Base-by-base conservation (phyloP, 2,113 vertebrate species). In the Lophura nycthemera region DNA sequence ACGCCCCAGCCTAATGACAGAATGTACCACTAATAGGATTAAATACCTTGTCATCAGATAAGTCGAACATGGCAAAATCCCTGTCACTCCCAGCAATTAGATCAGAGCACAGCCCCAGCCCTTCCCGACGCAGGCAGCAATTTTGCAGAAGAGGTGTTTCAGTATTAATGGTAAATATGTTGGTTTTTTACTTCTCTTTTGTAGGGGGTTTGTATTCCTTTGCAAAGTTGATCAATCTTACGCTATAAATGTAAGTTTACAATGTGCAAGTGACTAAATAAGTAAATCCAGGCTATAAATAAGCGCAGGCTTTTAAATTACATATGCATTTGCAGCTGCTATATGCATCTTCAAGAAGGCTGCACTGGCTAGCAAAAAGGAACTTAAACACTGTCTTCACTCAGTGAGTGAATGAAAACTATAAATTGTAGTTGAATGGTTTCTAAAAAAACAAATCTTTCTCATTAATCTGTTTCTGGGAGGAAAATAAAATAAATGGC, bases 31-130 rank as follows among this genome's bases (percentile, higher is more conserved):
- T 98, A 98, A 98, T 97, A 97, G 96, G 97, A 98, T 98, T 98
- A 98, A 97, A 81, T 88, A 88, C 92, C 95, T 97, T 96, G 97
- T 98, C 97, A 97, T 97, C 97, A 96, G 96, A 96, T 97, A 97
- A 96, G 88, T 59, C 96, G 96, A 92, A 95, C 93, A 96, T 92
- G 59, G 73, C 83, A 96, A 98, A 97, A 97, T 97, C 97, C 94
- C 86, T 90, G 94, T 78, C 96, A 86, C 77, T 14, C 91, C 84
- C 76, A 76, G 92, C 83, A 96, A 95, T 92, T 92, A 96, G 94
- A 94, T 83, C 95, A 97, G 95, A 96, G 87, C 77, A 86, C 96
- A 95, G 92, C 29, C 89, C 25, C 88, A 70, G 27, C 91, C 79
- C 45, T 96, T 97, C 71, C 76, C 89, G 96, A 91, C 67, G 32